A percentile compares a stretch with the other conserved stretches of the same genome.
Conservation (phyloP, 2,113 vertebrate species). For the Balaeniceps rex region DNA sequence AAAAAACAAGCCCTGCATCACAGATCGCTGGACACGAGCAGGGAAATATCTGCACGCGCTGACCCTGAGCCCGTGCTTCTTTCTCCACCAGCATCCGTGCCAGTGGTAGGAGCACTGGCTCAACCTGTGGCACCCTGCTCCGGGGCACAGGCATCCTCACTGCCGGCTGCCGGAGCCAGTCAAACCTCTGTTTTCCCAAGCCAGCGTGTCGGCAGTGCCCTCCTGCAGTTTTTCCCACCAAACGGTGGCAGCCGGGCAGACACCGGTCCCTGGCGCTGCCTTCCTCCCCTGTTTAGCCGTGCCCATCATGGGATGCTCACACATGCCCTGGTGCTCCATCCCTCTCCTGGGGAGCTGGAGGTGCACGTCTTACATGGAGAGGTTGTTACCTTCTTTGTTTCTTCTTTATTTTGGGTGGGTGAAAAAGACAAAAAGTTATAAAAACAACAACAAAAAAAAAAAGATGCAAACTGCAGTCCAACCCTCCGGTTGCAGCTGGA, state of each 20-base stretch:
- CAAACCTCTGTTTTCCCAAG: not conserved
- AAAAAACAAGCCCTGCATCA: not conserved
- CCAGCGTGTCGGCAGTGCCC: not conserved
- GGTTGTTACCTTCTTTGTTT: not conserved
- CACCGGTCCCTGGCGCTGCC: not conserved
- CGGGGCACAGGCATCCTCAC: rapidly evolving
- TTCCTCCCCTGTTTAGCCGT: not conserved
- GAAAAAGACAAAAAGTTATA: not conserved
- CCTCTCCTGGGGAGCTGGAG: not conserved
- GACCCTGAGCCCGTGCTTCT: rapidly evolving
- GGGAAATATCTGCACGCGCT: not conserved
- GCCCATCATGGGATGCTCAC: not conserved
- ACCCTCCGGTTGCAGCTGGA: conserved; percentile 63
- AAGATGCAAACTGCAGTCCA: not conserved
- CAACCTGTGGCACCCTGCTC: not conserved
- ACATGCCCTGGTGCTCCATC: not conserved
- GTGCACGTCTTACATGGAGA: rapidly evolving
- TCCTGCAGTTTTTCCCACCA: not conserved
- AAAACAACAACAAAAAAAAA: not conserved
- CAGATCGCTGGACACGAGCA: rapidly evolving
- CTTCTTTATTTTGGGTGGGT: not conserved
- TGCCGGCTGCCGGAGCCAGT: not conserved
- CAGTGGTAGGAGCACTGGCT: not conserved
- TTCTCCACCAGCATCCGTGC: not conserved
- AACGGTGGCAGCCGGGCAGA: not conserved